Evolutionary conservation across 2,797 vertebrate species (phyloP).

Genomic region (Pseudocheirus occidentalis): DNA sequence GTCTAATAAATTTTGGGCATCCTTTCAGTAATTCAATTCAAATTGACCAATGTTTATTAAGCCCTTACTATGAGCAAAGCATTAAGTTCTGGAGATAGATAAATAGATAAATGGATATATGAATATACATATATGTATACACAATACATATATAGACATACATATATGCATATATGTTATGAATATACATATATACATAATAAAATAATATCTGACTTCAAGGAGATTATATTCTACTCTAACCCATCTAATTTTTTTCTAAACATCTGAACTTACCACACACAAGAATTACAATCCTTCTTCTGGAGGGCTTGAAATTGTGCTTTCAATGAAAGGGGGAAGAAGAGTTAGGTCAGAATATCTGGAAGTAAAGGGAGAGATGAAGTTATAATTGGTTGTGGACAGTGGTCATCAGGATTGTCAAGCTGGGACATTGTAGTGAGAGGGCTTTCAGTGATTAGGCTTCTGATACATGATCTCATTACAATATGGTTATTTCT

Average conservation of each 20-base stretch:
- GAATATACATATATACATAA: not conserved
- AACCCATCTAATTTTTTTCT: not conserved
- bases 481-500: constrained; percentile 29
- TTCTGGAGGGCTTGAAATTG: not conserved
- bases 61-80: not conserved
- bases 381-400: not conserved
- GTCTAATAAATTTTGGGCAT: not conserved
- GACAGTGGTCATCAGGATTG: not conserved
- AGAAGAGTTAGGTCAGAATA: not conserved
- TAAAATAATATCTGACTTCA: not conserved
- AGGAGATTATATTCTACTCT: not conserved
- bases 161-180: not conserved
- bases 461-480: constrained; percentile 14
- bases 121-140: no score
- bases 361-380: not conserved
- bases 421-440: not conserved
- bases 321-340: not conserved
- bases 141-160: not conserved
- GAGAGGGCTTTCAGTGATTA: not conserved
- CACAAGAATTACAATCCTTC: not conserved
- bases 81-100: not conserved
- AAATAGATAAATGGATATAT: not conserved
- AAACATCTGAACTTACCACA: not conserved
- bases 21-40: not conserved
- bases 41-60: not conserved